phyloP scores from a whole-genome alignment of 1,140 invertebrate genomes.

The Diabrotica virgifera region DNA sequence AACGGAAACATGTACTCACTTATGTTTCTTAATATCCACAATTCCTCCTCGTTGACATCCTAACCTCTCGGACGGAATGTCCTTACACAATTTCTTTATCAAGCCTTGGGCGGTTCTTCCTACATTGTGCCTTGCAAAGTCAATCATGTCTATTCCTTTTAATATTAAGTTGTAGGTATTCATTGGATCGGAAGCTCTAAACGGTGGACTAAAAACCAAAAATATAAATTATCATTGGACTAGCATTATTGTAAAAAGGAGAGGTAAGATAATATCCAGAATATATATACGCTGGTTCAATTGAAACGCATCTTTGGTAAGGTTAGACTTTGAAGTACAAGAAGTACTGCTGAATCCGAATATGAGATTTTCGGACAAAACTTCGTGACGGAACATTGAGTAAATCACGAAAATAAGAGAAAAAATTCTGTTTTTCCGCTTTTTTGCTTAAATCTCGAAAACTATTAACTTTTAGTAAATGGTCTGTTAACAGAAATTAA shows the following conservation, averaged over 20 bases:
- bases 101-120: slow-evolving; percentile 78
- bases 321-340: no score
- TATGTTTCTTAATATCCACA: slow-evolving; percentile 91
- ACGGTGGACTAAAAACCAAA: slow-evolving; percentile 64
- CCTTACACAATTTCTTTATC: slow-evolving; percentile 85
- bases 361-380: no score
- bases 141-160: slow-evolving; percentile 72
- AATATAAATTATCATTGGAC: not conserved
- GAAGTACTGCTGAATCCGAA: no score
- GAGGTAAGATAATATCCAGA: no score
- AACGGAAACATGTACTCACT: slow-evolving; percentile 58
- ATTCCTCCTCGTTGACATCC: slow-evolving; percentile 93
- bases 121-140: slow-evolving; percentile 66
- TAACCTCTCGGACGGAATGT: slow-evolving; percentile 87
- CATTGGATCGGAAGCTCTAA: slow-evolving; percentile 76
- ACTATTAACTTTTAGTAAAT: no score
- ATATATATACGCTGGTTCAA: no score
- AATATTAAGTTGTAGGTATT: slow-evolving; percentile 83
- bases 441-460: no score
- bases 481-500: no score
- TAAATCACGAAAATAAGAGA: no score
- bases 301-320: no score
- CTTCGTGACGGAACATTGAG: no score
- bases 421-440: no score
- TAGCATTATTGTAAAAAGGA: not conserved